Conservation (phyloP, 2,888 invertebrate species). For the Magallana nippona region DNA sequence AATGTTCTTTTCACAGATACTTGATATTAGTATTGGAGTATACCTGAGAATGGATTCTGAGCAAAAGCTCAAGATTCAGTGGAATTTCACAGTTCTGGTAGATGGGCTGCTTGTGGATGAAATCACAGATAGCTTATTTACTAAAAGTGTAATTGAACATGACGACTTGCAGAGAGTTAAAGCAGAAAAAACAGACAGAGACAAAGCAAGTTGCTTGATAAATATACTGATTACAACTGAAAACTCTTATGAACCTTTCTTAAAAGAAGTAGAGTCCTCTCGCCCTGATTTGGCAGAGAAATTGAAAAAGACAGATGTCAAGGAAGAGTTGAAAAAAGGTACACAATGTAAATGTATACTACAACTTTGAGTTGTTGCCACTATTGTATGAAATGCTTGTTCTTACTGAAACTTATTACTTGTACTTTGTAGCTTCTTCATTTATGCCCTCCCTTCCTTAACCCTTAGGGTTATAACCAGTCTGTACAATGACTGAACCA, state of each 20-base stretch:
- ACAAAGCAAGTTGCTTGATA: slow-evolving; percentile 15
- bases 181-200: background rate
- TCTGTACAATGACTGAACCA: too few species aligned
- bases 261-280: background rate
- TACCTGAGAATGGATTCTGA: background rate
- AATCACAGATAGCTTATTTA: background rate
- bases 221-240: background rate
- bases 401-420: background rate
- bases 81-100: background rate
- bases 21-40: too few species aligned
- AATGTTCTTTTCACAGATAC: too few species aligned
- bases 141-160: background rate
- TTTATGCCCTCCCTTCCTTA: too few species aligned
- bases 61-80: background rate
- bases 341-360: too few species aligned
- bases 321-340: background rate
- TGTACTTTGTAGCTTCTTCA: background rate
- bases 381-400: background rate
- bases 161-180: background rate
- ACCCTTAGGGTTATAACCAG: too few species aligned
- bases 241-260: background rate
- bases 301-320: background rate
- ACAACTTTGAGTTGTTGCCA: background rate
- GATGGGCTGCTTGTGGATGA: background rate
- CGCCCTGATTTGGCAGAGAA: background rate